Evolutionary conservation across 23 tunicate genomes (phyloP).

Genomic region (Clavelina lepadiformis): DNA sequence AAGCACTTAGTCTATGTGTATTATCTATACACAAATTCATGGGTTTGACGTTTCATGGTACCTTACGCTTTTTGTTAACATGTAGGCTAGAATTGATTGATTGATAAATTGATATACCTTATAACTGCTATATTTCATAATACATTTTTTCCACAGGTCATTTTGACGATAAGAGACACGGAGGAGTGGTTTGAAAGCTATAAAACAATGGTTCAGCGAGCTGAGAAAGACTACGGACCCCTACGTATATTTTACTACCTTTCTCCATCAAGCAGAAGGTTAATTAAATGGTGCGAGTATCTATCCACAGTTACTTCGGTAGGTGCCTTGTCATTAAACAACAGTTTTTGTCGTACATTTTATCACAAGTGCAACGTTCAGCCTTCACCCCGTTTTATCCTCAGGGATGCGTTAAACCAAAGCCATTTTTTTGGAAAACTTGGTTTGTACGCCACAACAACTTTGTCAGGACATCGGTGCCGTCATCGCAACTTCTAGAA

Average conservation of each 20-base stretch:
- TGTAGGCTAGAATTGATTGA: too few species aligned
- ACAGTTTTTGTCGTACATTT: not conserved
- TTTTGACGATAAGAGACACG: conserved; percentile 22
- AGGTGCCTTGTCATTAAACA: not conserved
- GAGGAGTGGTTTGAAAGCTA: conserved; percentile 29
- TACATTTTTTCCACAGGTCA: conserved; percentile 15
- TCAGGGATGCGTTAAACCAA: conserved; percentile 10
- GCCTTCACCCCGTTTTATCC: not conserved
- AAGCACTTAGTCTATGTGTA: too few species aligned
- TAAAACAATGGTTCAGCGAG: conserved; percentile 28
- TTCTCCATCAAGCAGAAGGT: conserved; percentile 17
- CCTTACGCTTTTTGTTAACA: too few species aligned
- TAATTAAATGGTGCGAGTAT: conserved; percentile 22
- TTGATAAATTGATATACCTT: too few species aligned
- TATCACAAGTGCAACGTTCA: not conserved
- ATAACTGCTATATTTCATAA: too few species aligned
- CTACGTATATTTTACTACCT: conserved; percentile 13
- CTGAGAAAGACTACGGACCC: conserved; percentile 4
- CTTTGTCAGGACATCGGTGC: conserved; percentile 29
- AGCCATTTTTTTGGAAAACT: conserved; percentile 26
- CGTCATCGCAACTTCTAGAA: conserved; percentile 26
- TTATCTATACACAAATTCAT: too few species aligned
- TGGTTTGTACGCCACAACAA: conserved; percentile 31
- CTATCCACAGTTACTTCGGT: conserved; percentile 22
- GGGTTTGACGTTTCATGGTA: too few species aligned